These are phyloP conservation scores for Seriola quinqueradiata DNA, from an alignment of 2,113 vertebrate species.

Conservation along the genomic window DNA sequence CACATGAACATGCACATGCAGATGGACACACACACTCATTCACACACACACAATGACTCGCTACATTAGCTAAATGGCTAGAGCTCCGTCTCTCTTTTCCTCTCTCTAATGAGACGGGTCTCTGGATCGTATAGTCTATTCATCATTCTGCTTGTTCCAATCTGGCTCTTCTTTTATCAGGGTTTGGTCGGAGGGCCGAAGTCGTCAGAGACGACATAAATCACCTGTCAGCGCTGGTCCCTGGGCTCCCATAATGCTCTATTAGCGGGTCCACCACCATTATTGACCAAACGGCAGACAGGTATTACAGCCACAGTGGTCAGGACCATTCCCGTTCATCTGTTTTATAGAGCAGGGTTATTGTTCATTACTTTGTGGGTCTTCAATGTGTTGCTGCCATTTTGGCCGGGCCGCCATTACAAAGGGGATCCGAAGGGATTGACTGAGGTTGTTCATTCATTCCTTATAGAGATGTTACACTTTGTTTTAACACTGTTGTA, in stretches of 20 bases:
- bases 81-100: slow-evolving; percentile 77
- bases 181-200: slow-evolving; percentile 91
- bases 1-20: slow-evolving; percentile 30
- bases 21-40: slow-evolving; percentile 42
- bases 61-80: slow-evolving; percentile 96
- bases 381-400: slow-evolving; percentile 16
- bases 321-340: slow-evolving; percentile 18
- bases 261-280: slow-evolving; percentile 87
- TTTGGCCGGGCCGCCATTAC: not conserved
- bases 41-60: slow-evolving; percentile 88
- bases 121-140: slow-evolving; percentile 95
- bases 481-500: not conserved
- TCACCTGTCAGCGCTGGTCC: slow-evolving; percentile 88
- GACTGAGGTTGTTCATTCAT: not conserved
- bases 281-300: slow-evolving; percentile 94
- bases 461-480: not conserved
- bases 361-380: slow-evolving; percentile 42
- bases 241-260: slow-evolving; percentile 94
- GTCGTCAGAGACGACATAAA: slow-evolving; percentile 96
- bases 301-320: slow-evolving; percentile 71
- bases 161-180: slow-evolving; percentile 98
- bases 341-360: slow-evolving; percentile 41
- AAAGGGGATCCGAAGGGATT: not conserved
- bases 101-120: slow-evolving; percentile 96
- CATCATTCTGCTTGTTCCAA: slow-evolving; percentile 99